A percentile compares a stretch with the other conserved stretches of the same genome.
Conservation (phyloP, 2,888 invertebrate species). For the Orthosia incerta region DNA sequence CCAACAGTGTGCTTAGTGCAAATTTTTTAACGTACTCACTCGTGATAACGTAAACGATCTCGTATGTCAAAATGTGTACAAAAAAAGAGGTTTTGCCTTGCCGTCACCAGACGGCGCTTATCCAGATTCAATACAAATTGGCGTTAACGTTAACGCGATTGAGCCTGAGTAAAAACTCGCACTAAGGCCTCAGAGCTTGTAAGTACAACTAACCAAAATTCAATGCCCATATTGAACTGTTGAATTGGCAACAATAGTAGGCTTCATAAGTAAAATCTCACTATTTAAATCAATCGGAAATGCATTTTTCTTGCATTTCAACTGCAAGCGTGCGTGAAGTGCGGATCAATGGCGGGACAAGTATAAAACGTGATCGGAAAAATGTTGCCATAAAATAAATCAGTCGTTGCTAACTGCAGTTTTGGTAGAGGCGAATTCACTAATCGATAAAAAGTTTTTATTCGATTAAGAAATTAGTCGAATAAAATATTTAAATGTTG, state of each 20-base stretch:
- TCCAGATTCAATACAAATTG: too few relatives aligned
- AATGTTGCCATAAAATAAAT: conserved; percentile 19
- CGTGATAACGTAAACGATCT: too few relatives aligned
- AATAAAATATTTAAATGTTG: not conserved
- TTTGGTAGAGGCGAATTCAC: conserved; percentile 12
- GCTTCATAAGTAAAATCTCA: not conserved
- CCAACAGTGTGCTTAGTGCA: too few relatives aligned
- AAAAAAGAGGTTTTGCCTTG: too few relatives aligned
- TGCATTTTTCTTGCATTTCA: conserved; percentile 7
- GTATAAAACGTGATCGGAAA: conserved; percentile 6
- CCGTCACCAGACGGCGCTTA: too few relatives aligned
- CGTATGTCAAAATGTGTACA: too few relatives aligned
- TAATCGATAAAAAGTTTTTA: not conserved
- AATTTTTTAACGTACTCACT: too few relatives aligned
- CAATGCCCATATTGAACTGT: too few relatives aligned
- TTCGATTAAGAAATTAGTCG: conserved; percentile 5
- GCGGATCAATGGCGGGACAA: conserved; percentile 24
- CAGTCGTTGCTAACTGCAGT: conserved; percentile 19
- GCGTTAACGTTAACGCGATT: too few relatives aligned
- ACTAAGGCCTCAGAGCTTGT: too few relatives aligned
- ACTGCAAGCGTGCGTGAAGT: conserved; percentile 28
- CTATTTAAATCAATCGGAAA: conserved; percentile 13
- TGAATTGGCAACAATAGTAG: not conserved
- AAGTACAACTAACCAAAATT: too few relatives aligned
- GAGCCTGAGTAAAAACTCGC: too few relatives aligned